Evolutionary conservation across 2,888 invertebrate genomes (phyloP), one percentile per base, ranked within the genome.

Genomic region (Heterodera filipjevi): DNA sequence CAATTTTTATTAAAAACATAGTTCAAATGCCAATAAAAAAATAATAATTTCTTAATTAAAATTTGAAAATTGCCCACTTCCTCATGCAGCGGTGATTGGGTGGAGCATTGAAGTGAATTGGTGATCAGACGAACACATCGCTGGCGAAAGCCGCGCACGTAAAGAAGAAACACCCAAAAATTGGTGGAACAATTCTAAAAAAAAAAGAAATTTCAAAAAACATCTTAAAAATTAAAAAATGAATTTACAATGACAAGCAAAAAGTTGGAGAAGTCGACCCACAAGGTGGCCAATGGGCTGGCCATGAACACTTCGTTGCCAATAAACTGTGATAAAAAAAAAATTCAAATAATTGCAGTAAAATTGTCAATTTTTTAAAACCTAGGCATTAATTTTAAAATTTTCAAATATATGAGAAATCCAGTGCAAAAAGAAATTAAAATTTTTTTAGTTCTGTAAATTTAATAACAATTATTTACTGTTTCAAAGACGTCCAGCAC

Each of bases 121-220:
- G 66, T 44, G 30, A 75, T 53, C 27, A 80, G 75, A 33, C 27
- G 46, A 32, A 46, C 64, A 59, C 83, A 83, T 66, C 78, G 71
- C 19, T 76, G 76, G 16, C 87, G 81, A 77, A 87, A 87, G n/a
- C 88, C 82, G 80, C 86, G 86, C 27, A 88, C 88, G 84, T 86
- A 88, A n/a, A 87, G 82, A 35, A 88, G 81, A 80, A 88, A 88
- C 27, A 88, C 86, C 87, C 87, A 88, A 78, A 88, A 88, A 79
- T 88, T 88, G 33, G 86, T 85, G 35, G 87, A 86, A 80, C 88
- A 88, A 73, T 88, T 88, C 71, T 75, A 12, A 16, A 53, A 53
- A 53, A 19, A 53, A 53, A n/a, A 39, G 3, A 39, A 39, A 39
- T 6, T 3, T 39, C 3, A 39, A 39, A 39, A 39, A 6, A 39